A percentile compares a stretch with the other conserved stretches of the same genome.
Evolutionary conservation across 2,113 vertebrate species (phyloP).

Genomic region (Eubucco bourcierii): DNA sequence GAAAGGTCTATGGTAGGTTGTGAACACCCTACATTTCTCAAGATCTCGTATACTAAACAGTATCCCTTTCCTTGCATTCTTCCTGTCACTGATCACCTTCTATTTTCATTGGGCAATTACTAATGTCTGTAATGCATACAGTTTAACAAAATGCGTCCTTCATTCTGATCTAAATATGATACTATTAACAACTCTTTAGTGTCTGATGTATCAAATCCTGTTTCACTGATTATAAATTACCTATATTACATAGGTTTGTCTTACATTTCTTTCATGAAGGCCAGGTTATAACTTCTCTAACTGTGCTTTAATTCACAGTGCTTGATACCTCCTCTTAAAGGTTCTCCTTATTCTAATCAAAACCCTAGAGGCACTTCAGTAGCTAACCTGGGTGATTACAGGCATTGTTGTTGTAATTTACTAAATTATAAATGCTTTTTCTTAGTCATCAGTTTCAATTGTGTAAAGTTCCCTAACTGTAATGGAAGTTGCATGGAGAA

Average conservation of each 20-base stretch:
- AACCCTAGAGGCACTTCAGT: constrained; percentile 30
- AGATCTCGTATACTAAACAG: background rate
- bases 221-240: background rate
- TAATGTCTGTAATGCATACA: background rate
- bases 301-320: background rate
- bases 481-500: constrained; percentile 63
- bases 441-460: constrained; percentile 62
- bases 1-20: background rate
- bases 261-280: background rate
- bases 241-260: background rate
- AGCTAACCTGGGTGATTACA: constrained; percentile 53
- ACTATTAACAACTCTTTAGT: background rate
- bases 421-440: constrained; percentile 46
- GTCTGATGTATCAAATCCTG: background rate
- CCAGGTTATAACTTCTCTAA: background rate
- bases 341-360: constrained; percentile 50
- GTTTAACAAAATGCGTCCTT: background rate
- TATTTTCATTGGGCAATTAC: background rate
- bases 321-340: background rate
- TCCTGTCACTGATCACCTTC: background rate
- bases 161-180: background rate
- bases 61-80: background rate
- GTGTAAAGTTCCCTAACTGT: constrained; percentile 58
- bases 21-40: background rate
- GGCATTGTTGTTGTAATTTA: constrained; percentile 17